A percentile compares a stretch with the other conserved stretches of the same genome.
Conservation (phyloP, 1,140 invertebrate genomes). For the Neocloeon triangulifer region DNA sequence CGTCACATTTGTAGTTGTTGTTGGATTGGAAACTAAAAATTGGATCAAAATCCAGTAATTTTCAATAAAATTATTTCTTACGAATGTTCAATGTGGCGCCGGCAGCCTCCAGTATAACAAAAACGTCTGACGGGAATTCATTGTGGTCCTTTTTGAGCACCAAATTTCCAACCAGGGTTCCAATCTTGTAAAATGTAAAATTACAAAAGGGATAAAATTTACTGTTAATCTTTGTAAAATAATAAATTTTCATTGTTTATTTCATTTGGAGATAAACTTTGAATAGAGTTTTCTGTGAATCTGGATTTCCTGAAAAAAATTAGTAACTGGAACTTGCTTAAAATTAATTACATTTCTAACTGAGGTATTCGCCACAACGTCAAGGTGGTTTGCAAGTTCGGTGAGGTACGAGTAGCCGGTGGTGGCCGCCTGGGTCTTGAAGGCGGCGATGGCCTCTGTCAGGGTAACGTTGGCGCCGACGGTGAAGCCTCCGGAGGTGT, state of each 20-base stretch:
- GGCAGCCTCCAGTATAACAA: slow-evolving; percentile 41
- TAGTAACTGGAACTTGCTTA: slow-evolving; percentile 13
- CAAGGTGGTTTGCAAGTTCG: slow-evolving; percentile 34
- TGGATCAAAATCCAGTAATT: slow-evolving; percentile 4
- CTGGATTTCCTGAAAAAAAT: no score
- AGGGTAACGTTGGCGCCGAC: slow-evolving; percentile 39
- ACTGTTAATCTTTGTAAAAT: no score
- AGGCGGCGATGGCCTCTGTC: slow-evolving; percentile 33
- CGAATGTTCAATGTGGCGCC: slow-evolving; percentile 35
- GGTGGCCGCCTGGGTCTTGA: slow-evolving; percentile 14
- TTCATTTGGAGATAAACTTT: no score
- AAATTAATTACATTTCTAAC: slow-evolving; percentile 37
- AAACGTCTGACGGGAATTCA: slow-evolving; percentile 56
- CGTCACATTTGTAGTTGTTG: slow-evolving; percentile 5
- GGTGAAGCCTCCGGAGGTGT: slow-evolving; percentile 19
- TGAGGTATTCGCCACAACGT: slow-evolving; percentile 43
- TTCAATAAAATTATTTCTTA: slow-evolving; percentile 15
- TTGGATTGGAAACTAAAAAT: slow-evolving; percentile 4
- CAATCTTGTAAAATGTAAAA: no score
- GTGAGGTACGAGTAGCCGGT: slow-evolving; percentile 26
- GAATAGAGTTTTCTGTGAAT: no score
- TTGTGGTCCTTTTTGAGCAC: slow-evolving; percentile 44
- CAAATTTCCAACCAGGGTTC: slow-evolving; percentile 53
- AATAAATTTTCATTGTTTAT: no score
- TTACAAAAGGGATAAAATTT: no score